A percentile compares a stretch with the other conserved stretches of the same genome.
These are phyloP conservation scores for Hoplostethus mediterraneus DNA, from an alignment of 2,797 vertebrate genomes.

Conservation along the genomic window DNA sequence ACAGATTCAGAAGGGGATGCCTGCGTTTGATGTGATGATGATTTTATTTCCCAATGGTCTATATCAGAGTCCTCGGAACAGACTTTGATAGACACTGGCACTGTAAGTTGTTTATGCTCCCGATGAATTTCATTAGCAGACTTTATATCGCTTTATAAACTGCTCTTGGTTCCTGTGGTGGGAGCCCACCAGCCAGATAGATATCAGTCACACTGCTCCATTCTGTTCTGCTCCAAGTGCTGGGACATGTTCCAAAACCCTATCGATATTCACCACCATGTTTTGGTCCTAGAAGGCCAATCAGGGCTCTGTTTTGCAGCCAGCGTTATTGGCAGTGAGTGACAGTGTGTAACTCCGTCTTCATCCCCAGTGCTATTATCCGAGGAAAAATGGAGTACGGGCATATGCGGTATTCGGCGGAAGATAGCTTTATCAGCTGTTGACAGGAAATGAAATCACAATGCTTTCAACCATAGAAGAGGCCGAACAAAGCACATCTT, in stretches of 20 bases:
- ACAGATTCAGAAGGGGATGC: constrained; percentile 27
- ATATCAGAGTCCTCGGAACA: constrained; percentile 43
- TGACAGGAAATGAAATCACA: neutral
- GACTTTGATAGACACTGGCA: constrained; percentile 58
- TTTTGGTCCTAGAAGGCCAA: constrained; percentile 24
- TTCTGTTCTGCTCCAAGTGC: constrained; percentile 38
- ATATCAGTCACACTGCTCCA: constrained; percentile 33
- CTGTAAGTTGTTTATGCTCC: constrained; percentile 52
- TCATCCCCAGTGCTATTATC: constrained; percentile 31
- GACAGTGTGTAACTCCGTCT: constrained; percentile 17
- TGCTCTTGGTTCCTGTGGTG: constrained; percentile 18
- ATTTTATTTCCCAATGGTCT: constrained; percentile 72
- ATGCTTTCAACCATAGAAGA: constrained; percentile 14
- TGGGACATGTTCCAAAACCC: constrained; percentile 34
- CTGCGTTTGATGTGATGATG: constrained; percentile 33
- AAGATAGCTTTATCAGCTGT: neutral
- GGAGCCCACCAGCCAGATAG: constrained; percentile 35
- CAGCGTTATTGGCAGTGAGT: constrained; percentile 44
- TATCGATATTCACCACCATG: constrained; percentile 62
- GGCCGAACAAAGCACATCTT: neutral
- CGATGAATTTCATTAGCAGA: constrained; percentile 62
- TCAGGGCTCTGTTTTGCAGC: constrained; percentile 46
- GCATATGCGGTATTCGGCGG: constrained; percentile 1
- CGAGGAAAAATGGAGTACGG: constrained; percentile 10
- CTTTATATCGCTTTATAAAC: constrained; percentile 33